Base-by-base conservation (phyloP, 2,797 vertebrate genomes). In the Octomys mimax region DNA sequence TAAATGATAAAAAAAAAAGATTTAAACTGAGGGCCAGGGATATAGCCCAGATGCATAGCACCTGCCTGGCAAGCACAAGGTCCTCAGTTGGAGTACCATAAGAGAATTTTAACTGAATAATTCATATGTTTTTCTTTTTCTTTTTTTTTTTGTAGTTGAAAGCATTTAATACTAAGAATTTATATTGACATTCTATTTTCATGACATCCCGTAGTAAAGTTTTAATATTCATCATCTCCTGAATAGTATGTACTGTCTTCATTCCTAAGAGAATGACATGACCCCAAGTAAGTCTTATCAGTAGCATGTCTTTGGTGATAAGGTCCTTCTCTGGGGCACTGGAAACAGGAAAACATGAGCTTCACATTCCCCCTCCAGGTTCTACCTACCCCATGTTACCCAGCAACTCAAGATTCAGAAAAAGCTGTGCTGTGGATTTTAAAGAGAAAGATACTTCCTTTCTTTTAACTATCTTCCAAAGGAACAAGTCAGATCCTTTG, bases 161-260 rank as follows among this genome's bases (percentile, higher is more conserved):
- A 92, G 52, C 59, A 92, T 71, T 95, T 79, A 80, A 91, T 92
- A 89, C 46, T 46, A 89, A 54, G 49, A 91, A 64, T 64, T 71
- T 81, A 22, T 54, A 49, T 42, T 81, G 68, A 36, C 61, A 21
- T 54, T 80, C 31, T 92, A 31, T 71, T 89, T 86, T 86, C 36
- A n/a, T 79, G 89, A 84, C 68, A 84, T 92, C 84, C 66, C 75
- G 1, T 57, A 42, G 49, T 81, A 87, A 24, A 83, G 33, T 73
- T 93, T 92, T 79, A 21, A 78, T 89, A 92, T 21, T 68, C 54
- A 22, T 61, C 21, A 22, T 93, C 89, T 91, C 54, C 24, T 83
- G 22, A 87, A 78, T 84, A n/a, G 6, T 91, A 24, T 86, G 4
- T 89, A 57, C 81, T 89, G 26, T 59, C 33, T 59, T 95, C 49